These are phyloP conservation scores for Lontra canadensis DNA, from an alignment of 2,113 vertebrate genomes.

Conservation along the genomic window DNA sequence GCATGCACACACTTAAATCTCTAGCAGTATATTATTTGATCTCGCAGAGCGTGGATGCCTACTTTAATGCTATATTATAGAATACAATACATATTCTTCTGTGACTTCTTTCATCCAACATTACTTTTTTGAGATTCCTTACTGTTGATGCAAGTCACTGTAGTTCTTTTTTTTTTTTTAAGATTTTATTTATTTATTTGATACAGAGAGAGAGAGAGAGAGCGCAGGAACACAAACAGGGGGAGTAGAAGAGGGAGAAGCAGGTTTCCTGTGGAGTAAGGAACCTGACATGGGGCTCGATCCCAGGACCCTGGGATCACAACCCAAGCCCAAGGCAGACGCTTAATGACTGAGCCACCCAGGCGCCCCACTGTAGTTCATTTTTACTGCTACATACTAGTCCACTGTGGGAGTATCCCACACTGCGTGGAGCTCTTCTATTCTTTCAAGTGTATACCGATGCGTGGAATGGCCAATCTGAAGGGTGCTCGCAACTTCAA, in stretches of 20 bases:
- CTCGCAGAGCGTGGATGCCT: not conserved
- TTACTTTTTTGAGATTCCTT: not conserved
- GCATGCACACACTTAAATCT: not conserved
- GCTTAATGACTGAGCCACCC: no score
- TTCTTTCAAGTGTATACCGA: not conserved
- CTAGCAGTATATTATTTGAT: not conserved
- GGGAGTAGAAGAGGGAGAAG: no score
- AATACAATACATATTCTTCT: not conserved
- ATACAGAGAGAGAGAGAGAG: no score
- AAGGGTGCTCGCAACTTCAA: not conserved
- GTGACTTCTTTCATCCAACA: not conserved
- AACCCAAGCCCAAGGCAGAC: no score
- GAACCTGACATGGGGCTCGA: no score
- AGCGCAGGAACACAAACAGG: no score
- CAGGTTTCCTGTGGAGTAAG: no score
- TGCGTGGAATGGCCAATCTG: not conserved
- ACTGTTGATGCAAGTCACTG: not conserved
- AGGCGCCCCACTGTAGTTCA: not conserved
- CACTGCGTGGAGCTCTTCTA: fast-evolving
- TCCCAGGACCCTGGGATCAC: no score
- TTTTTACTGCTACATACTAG: not conserved
- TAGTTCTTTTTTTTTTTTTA: not conserved
- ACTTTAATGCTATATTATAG: not conserved
- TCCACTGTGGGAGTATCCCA: not conserved
- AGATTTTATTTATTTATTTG: no score